Percentiles rank a stretch among this genome's conserved stretches.
Conservation (phyloP, 92 coral and sea anemone genomes). For the Phenganax marumi region DNA sequence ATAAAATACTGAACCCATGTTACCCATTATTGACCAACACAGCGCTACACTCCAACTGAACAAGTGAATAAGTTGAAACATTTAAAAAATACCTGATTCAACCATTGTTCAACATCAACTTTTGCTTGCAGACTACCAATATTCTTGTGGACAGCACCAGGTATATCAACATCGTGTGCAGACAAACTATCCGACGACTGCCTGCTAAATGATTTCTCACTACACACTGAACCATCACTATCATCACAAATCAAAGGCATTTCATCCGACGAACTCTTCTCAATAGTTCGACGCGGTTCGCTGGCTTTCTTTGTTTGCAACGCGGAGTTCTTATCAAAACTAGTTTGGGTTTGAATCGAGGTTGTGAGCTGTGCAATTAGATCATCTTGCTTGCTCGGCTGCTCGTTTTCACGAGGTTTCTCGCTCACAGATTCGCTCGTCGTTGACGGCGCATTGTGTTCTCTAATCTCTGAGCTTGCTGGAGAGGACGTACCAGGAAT, state of each 20-base stretch:
- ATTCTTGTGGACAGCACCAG: slow-evolving; percentile 8
- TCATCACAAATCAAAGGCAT: neutral
- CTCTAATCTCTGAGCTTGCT: neutral
- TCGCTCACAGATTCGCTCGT: neutral
- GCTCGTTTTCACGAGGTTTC: neutral
- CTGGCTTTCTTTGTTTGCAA: neutral
- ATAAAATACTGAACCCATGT: too few relatives aligned
- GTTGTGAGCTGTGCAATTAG: slow-evolving; percentile 7
- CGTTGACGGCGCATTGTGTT: neutral
- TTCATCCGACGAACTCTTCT: slow-evolving; percentile 28
- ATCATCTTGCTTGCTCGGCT: neutral
- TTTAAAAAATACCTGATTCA: slow-evolving; percentile 18
- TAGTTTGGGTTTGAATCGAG: slow-evolving; percentile 44
- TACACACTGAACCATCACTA: slow-evolving; percentile 28
- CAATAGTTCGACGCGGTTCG: neutral
- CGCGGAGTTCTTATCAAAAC: slow-evolving; percentile 16
- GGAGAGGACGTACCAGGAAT: neutral
- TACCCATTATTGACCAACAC: too few relatives aligned
- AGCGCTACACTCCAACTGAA: too few relatives aligned
- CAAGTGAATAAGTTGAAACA: too few relatives aligned
- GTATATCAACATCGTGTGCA: slow-evolving; percentile 12
- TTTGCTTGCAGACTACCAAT: neutral
- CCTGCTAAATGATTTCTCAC: slow-evolving; percentile 25
- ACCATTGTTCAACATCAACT: slow-evolving; percentile 28
- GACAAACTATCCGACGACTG: slow-evolving; percentile 27